Conservation (phyloP, 1,140 invertebrate species). For the Eufriesea mexicana region DNA sequence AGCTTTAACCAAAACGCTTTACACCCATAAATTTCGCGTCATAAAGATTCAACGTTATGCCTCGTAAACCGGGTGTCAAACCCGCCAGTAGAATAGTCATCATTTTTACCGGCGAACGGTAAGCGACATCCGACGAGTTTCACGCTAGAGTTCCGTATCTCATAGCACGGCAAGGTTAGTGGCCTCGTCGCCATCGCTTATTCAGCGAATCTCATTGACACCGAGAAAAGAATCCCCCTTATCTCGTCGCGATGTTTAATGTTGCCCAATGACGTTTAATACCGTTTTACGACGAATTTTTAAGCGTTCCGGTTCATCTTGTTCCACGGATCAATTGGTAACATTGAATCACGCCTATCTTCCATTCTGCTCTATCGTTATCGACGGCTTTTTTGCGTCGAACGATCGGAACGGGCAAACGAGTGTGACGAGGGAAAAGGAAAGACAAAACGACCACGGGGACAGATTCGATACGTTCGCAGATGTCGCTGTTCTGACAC, state of each 20-base stretch:
- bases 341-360: not conserved
- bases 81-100: not conserved
- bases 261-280: constrained; percentile 14
- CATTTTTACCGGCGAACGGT: constrained; percentile 16
- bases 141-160: not conserved
- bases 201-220: constrained; percentile 7
- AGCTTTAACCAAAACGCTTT: constrained; percentile 46
- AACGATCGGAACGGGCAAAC: not conserved
- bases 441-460: too few relatives aligned
- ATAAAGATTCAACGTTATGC: not conserved
- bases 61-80: not conserved
- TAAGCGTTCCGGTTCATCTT: constrained; percentile 1
- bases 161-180: not conserved
- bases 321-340: not conserved
- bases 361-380: not conserved
- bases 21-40: not conserved
- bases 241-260: constrained; percentile 19
- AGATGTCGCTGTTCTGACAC: not conserved
- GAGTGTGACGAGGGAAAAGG: too few relatives aligned
- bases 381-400: not conserved
- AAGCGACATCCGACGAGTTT: not conserved
- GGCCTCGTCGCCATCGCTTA: not conserved
- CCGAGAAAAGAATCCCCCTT: constrained; percentile 13
- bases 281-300: constrained; percentile 17
- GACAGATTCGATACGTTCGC: not conserved